phyloP scores from a whole-genome alignment of 1,140 invertebrate genomes.

The Saxidomus purpurata region DNA sequence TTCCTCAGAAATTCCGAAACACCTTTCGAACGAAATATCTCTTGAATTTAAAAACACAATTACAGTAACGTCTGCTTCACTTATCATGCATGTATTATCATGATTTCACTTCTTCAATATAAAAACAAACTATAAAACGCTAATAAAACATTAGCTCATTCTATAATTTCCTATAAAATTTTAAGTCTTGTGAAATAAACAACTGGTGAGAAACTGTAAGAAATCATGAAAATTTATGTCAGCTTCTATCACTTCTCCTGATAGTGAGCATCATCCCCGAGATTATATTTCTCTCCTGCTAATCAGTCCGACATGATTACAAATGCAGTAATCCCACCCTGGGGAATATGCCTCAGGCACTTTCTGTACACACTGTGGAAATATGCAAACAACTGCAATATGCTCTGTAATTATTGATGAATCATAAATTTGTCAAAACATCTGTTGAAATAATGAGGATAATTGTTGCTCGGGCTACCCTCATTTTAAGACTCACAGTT shows the following conservation, averaged over 20 bases:
- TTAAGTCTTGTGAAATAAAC: too few relatives aligned
- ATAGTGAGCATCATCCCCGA: neutral
- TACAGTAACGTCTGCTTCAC: neutral
- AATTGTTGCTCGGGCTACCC: too few relatives aligned
- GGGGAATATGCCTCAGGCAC: neutral
- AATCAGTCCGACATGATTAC: conserved; percentile 18
- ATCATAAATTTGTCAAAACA: conserved; percentile 6
- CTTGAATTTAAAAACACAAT: too few relatives aligned
- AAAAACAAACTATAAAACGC: neutral
- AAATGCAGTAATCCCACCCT: conserved; percentile 32
- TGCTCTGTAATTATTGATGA: neutral
- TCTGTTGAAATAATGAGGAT: conserved; percentile 4
- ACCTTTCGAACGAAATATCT: neutral
- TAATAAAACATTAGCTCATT: too few relatives aligned
- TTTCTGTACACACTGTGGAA: neutral
- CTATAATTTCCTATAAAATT: too few relatives aligned
- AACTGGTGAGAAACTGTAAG: neutral
- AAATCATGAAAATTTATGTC: conserved; percentile 31
- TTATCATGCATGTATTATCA: neutral
- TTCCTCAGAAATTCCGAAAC: neutral
- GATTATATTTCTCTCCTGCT: neutral
- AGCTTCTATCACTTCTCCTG: neutral
- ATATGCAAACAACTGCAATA: neutral
- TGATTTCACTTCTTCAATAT: too few relatives aligned
- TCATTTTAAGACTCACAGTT: too few relatives aligned